phyloP scores from a whole-genome alignment of 2,888 invertebrate genomes.

The Archips xylosteana region DNA sequence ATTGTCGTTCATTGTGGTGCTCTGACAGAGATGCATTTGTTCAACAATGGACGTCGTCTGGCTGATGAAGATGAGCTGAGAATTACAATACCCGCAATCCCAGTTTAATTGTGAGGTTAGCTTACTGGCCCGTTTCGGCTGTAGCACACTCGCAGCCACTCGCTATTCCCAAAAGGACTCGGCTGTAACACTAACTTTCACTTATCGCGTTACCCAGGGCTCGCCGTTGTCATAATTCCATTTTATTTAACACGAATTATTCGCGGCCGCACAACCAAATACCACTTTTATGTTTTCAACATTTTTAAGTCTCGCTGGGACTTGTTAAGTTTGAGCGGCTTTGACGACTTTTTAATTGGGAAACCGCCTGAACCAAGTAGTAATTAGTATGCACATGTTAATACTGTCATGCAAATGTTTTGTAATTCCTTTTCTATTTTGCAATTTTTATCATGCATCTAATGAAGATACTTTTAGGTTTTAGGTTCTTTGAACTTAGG shows the following conservation, averaged over 20 bases:
- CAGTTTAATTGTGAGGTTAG: background rate
- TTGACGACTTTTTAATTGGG: background rate
- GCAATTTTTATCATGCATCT: slow-evolving; percentile 2
- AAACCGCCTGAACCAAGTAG: background rate
- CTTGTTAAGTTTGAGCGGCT: slow-evolving; percentile 8
- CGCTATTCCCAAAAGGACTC: slow-evolving; percentile 28
- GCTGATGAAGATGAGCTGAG: too few species aligned
- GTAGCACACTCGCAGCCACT: slow-evolving; percentile 7
- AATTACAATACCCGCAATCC: background rate
- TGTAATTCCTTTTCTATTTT: background rate
- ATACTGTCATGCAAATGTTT: background rate
- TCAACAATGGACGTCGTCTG: too few species aligned
- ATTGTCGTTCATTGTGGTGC: too few species aligned
- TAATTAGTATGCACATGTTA: background rate
- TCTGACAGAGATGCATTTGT: too few species aligned
- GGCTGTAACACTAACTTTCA: slow-evolving; percentile 45
- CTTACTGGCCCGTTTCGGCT: slow-evolving; percentile 6
- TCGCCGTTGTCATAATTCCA: slow-evolving; percentile 37
- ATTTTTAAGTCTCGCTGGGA: slow-evolving; percentile 23
- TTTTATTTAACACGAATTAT: slow-evolving; percentile 39
- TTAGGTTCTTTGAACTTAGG: background rate
- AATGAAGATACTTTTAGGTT: slow-evolving; percentile 1
- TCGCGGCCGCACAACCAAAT: slow-evolving; percentile 20
- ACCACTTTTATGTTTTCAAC: slow-evolving; percentile 28
- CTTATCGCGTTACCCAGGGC: slow-evolving; percentile 44